Evolutionary conservation across 2,888 invertebrate species (phyloP).

Genomic region (Lycaena phlaeas): DNA sequence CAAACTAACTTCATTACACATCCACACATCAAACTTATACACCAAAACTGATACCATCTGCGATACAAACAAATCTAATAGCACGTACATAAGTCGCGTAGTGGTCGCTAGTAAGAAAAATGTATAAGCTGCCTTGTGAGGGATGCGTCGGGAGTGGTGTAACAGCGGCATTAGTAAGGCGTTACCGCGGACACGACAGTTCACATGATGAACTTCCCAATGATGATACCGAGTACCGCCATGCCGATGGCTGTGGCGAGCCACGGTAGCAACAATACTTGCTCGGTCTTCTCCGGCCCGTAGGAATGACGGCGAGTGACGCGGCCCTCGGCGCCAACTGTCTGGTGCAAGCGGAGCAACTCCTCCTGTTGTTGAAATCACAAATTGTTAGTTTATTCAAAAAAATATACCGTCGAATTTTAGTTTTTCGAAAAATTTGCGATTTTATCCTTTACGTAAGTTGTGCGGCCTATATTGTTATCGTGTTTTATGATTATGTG

Average conservation of each 20-base stretch:
- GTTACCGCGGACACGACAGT: conserved; percentile 49
- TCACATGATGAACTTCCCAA: conserved; percentile 89
- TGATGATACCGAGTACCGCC: conserved; percentile 81
- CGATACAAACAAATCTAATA: too few species aligned
- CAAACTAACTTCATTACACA: too few species aligned
- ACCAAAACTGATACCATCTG: too few species aligned
- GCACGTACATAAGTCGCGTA: conserved; percentile 2
- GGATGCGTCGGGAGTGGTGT: conserved; percentile 45
- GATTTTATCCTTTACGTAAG: too few species aligned
- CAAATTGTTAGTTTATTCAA: neutral
- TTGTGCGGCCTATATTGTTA: too few species aligned
- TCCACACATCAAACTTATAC: too few species aligned
- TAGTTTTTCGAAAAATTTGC: too few species aligned
- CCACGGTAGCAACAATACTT: conserved; percentile 74
- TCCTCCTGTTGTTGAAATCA: conserved; percentile 68
- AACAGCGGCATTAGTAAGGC: conserved; percentile 45
- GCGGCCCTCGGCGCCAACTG: conserved; percentile 44
- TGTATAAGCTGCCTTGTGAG: conserved; percentile 39
- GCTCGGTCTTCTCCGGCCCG: conserved; percentile 73
- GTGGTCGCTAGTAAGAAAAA: conserved; percentile 27
- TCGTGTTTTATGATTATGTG: too few species aligned
- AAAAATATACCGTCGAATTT: too few species aligned
- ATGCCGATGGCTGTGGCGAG: conserved; percentile 78
- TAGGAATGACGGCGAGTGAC: conserved; percentile 51
- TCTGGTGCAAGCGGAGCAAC: conserved; percentile 73